Evolutionary conservation across 2,888 invertebrate species (phyloP).

Genomic region (Tetropium fuscum): DNA sequence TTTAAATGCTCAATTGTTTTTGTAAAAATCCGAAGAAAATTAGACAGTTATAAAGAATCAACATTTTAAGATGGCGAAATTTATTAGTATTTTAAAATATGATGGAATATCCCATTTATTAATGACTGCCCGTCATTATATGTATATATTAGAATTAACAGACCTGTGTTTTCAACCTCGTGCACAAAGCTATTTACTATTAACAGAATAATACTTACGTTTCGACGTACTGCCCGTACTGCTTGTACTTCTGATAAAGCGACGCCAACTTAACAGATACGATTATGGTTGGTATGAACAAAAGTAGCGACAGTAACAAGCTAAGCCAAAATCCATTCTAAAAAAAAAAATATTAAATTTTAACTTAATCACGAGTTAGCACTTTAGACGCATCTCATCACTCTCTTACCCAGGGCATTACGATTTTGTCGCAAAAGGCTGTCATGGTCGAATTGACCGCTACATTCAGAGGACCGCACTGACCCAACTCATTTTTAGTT

Average conservation of each 20-base stretch:
- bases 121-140: too few relatives aligned
- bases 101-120: too few relatives aligned
- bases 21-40: too few relatives aligned
- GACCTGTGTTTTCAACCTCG: too few relatives aligned
- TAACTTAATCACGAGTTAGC: conserved; percentile 70
- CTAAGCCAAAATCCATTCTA: conserved; percentile 97
- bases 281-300: conserved; percentile 86
- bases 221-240: conserved; percentile 83
- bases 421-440: conserved; percentile 81
- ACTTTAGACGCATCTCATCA: conserved; percentile 74
- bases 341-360: conserved; percentile 52
- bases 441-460: conserved; percentile 84
- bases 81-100: too few relatives aligned
- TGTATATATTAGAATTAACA: too few relatives aligned
- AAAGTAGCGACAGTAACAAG: conserved; percentile 83
- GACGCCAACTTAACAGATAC: conserved; percentile 84
- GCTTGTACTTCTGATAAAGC: conserved; percentile 89
- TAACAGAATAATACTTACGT: conserved; percentile 78
- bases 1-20: too few relatives aligned
- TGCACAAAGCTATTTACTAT: too few relatives aligned
- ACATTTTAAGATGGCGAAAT: too few relatives aligned
- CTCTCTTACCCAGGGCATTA: conserved; percentile 88
- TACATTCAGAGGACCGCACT: conserved; percentile 84
- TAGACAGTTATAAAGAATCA: too few relatives aligned
- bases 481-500: conserved; percentile 75